Evolutionary conservation across 2,113 vertebrate genomes (phyloP).

Genomic region (Gymnarchus niloticus): DNA sequence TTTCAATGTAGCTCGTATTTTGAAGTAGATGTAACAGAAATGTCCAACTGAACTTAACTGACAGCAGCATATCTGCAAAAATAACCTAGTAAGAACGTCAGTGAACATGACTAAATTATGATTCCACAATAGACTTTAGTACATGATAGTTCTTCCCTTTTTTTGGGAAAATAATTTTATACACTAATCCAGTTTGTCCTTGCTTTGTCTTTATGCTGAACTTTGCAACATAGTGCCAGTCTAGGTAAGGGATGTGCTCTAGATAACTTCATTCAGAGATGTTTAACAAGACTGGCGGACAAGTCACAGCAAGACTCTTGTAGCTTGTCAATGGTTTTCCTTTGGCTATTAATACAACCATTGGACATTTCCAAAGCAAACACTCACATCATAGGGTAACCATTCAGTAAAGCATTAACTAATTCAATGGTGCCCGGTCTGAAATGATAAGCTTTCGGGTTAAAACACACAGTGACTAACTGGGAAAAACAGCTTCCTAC

Average conservation of each 20-base stretch:
- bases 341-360: background rate
- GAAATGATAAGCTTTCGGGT: background rate
- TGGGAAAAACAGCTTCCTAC: slow-evolving; percentile 59
- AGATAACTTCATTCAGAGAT: background rate
- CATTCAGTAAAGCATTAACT: background rate
- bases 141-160: background rate
- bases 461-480: background rate
- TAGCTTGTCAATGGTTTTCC: background rate
- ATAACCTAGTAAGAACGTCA: background rate
- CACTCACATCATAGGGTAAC: background rate
- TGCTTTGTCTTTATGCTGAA: background rate
- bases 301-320: too few relatives aligned
- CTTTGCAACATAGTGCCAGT: background rate
- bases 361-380: background rate
- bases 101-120: background rate
- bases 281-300: too few relatives aligned
- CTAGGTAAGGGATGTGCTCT: background rate
- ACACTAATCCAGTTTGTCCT: background rate
- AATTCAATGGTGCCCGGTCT: background rate
- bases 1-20: background rate
- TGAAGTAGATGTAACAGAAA: background rate
- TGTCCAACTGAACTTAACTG: background rate
- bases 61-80: background rate
- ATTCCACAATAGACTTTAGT: background rate
- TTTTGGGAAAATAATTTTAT: background rate